These are phyloP conservation scores for Corythornis leucogaster DNA, from an alignment of 2,797 vertebrate genomes.

Conservation along the genomic window DNA sequence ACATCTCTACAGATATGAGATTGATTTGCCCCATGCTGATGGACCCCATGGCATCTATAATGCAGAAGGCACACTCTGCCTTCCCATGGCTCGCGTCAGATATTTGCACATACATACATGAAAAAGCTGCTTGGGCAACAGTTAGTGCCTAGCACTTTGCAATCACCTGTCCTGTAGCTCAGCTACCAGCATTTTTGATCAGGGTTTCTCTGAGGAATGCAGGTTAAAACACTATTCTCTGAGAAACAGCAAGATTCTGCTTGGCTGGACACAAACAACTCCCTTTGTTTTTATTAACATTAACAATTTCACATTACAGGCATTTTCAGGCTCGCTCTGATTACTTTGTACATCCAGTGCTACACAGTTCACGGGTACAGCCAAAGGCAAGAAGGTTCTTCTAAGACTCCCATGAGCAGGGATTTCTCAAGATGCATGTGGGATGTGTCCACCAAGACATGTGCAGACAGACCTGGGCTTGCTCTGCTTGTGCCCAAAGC, in stretches of 20 bases:
- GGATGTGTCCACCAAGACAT: neutral
- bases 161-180: neutral
- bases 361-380: neutral
- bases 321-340: neutral
- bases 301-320: neutral
- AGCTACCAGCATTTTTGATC: neutral
- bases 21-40: accelerated
- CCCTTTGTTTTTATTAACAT: neutral
- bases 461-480: slow-evolving; percentile 26
- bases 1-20: neutral
- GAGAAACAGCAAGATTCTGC: neutral
- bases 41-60: neutral
- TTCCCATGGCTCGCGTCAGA: neutral
- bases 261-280: slow-evolving; percentile 22
- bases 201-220: neutral
- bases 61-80: neutral
- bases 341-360: neutral
- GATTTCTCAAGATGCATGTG: slow-evolving; percentile 3
- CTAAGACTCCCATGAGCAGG: neutral
- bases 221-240: neutral
- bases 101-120: neutral
- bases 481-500: neutral
- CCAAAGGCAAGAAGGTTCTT: neutral
- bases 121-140: neutral
- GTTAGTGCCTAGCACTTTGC: neutral